phyloP scores from a whole-genome alignment of 2,888 invertebrate genomes.

The Polyommatus icarus region DNA sequence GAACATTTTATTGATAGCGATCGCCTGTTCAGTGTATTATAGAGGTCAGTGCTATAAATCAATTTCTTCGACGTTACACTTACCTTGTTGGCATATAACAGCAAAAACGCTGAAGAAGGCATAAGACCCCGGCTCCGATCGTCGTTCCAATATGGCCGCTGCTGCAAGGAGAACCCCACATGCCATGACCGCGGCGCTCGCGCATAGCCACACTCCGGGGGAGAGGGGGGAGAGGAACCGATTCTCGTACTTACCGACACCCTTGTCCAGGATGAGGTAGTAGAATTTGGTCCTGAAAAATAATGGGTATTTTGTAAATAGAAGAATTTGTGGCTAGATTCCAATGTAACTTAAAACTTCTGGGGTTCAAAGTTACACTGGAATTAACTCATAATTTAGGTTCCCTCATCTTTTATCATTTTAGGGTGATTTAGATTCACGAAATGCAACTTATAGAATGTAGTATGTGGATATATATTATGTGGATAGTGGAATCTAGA shows the following conservation, averaged over 20 bases:
- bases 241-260: slow-evolving; percentile 67
- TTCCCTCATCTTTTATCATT: no score
- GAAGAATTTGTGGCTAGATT: neutral
- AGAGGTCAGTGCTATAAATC: no score
- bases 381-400: no score
- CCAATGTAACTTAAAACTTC: no score
- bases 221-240: slow-evolving; percentile 74
- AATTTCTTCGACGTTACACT: neutral
- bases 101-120: slow-evolving; percentile 67
- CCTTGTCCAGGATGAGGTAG: slow-evolving; percentile 64
- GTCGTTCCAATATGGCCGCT: slow-evolving; percentile 56
- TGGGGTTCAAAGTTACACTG: no score
- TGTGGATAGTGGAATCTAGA: no score
- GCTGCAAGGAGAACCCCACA: slow-evolving; percentile 61
- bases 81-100: slow-evolving; percentile 68
- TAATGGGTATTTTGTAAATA: neutral
- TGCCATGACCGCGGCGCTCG: slow-evolving; percentile 49
- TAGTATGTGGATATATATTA: no score
- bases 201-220: slow-evolving; percentile 65
- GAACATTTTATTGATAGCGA: no score
- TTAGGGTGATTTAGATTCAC: no score
- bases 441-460: no score
- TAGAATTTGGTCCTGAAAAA: slow-evolving; percentile 64
- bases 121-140: slow-evolving; percentile 52
- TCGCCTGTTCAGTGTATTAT: no score